Evolutionary conservation across 2,113 vertebrate genomes (phyloP).

Genomic region (Saimiri boliviensis): DNA sequence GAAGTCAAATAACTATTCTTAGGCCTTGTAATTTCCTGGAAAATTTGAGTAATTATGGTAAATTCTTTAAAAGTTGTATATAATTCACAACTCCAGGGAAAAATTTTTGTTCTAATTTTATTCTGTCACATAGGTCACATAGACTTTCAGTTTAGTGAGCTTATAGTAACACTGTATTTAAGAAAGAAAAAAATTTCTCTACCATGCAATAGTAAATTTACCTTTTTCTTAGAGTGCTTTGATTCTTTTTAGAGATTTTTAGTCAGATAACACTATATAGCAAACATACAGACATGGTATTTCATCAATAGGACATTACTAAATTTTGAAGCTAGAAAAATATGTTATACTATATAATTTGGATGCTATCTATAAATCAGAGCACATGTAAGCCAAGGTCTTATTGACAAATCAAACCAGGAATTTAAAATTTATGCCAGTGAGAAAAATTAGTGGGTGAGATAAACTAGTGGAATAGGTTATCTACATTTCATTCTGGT

Average conservation of each 20-base stretch:
- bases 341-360: constrained; percentile 36
- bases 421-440: not conserved
- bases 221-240: constrained; percentile 27
- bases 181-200: constrained; percentile 24
- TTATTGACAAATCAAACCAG: constrained; percentile 8
- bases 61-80: constrained; percentile 4
- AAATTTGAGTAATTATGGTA: not conserved
- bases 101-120: not conserved
- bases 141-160: constrained; percentile 12
- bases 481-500: constrained; percentile 14
- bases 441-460: not conserved
- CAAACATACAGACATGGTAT: constrained; percentile 51
- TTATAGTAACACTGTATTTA: constrained; percentile 20
- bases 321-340: constrained; percentile 64
- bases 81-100: not conserved
- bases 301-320: constrained; percentile 48
- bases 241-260: constrained; percentile 49
- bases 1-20: constrained; percentile 14
- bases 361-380: not conserved
- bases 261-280: constrained; percentile 5
- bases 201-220: constrained; percentile 18
- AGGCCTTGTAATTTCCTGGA: not conserved
- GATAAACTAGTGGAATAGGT: not conserved
- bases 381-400: not conserved
- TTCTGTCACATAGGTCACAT: not conserved